Conservation (phyloP, 2,113 vertebrate species). For the Galemys pyrenaicus region DNA sequence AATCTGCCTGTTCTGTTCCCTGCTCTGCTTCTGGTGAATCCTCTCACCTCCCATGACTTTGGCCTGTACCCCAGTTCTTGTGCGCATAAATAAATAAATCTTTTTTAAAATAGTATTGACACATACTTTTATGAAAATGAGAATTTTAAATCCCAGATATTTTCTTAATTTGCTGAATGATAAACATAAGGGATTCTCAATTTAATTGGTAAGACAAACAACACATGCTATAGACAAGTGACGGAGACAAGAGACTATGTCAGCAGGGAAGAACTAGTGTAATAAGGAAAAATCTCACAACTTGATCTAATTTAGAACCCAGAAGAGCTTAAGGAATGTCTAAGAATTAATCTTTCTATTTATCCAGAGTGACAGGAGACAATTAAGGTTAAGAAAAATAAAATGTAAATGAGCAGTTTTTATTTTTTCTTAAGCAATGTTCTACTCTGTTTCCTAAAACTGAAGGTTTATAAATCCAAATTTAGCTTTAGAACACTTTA, state of each 20-base stretch:
- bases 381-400: constrained; percentile 74
- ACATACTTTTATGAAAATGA: constrained; percentile 63
- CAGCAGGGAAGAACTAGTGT: constrained; percentile 70
- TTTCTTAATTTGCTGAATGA: constrained; percentile 72
- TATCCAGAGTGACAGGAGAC: constrained; percentile 80
- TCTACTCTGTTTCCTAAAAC: constrained; percentile 68
- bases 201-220: constrained; percentile 78
- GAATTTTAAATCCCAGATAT: constrained; percentile 30
- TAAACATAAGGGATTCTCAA: constrained; percentile 71
- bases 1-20: too few species aligned
- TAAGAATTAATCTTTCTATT: constrained; percentile 82
- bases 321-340: constrained; percentile 74
- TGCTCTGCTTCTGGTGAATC: too few species aligned
- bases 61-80: too few species aligned
- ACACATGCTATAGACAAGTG: constrained; percentile 73
- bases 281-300: constrained; percentile 77
- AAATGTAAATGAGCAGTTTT: constrained; percentile 76
- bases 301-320: constrained; percentile 79
- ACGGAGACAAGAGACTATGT: constrained; percentile 71
- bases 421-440: constrained; percentile 77
- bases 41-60: too few species aligned
- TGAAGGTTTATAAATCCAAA: constrained; percentile 76
- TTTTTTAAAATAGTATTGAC: too few species aligned
- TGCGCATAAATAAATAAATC: too few species aligned
- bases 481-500: constrained; percentile 64